Evolutionary conservation across 2,797 vertebrate genomes (phyloP).

Genomic region (Lacerta viridis): DNA sequence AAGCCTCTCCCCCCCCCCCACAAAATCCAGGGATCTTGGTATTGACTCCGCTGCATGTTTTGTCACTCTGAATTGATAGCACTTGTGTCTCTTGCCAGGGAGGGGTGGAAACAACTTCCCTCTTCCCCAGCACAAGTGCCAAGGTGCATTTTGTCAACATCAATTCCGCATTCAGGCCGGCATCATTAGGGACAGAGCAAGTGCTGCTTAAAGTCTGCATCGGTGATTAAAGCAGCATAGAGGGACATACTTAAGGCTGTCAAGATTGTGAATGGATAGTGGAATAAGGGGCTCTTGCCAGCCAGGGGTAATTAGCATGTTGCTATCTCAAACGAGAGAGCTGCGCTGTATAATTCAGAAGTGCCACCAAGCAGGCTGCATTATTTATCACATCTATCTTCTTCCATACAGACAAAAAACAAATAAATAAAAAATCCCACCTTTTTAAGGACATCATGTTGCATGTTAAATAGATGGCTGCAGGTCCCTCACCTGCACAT

Average conservation of each 20-base stretch:
- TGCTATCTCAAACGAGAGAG: conserved; percentile 36
- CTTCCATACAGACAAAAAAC: not conserved
- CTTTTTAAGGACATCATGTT: conserved; percentile 5
- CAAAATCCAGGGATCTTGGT: not conserved
- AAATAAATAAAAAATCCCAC: not conserved
- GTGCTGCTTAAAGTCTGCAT: conserved; percentile 52
- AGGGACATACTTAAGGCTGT: conserved; percentile 39
- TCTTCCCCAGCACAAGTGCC: not conserved
- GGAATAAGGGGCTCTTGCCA: conserved; percentile 30
- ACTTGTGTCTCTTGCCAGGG: not conserved
- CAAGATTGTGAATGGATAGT: conserved; percentile 11
- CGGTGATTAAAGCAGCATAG: conserved; percentile 51
- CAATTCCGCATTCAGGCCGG: conserved; percentile 57
- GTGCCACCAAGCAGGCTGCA: conserved; percentile 22
- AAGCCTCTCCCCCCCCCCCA: no score
- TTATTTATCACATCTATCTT: conserved; percentile 47
- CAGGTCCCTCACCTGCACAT: not conserved
- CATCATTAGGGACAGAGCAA: conserved; percentile 44
- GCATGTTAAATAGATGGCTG: not conserved
- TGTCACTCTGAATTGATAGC: not conserved
- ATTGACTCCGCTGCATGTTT: fast-evolving
- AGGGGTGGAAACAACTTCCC: not conserved
- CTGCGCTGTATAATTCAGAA: not conserved
- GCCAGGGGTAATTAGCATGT: conserved; percentile 53
- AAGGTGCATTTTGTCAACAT: conserved; percentile 73